phyloP scores from a whole-genome alignment of 2,113 vertebrate genomes.

The Urocolius indicus region DNA sequence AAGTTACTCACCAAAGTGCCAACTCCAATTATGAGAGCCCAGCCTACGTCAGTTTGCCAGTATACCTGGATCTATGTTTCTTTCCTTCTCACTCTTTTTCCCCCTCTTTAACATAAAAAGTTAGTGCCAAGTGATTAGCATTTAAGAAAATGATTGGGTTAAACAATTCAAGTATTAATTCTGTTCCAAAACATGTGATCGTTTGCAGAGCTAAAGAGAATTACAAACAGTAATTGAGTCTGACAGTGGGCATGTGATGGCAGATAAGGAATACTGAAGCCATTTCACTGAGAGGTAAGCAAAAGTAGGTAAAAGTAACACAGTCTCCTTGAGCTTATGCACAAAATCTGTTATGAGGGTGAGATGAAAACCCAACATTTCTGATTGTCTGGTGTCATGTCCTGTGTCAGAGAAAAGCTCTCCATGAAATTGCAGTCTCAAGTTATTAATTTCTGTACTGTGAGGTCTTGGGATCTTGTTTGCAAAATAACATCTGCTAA shows the following conservation, averaged over 20 bases:
- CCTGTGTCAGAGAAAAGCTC: background rate
- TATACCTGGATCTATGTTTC: background rate
- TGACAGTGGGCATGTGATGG: background rate
- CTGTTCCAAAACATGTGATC: conserved; percentile 32
- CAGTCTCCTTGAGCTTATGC: background rate
- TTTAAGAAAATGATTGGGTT: conserved; percentile 10
- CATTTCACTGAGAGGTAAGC: conserved; percentile 40
- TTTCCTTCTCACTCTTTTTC: background rate
- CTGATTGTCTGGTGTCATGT: background rate
- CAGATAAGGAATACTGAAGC: conserved; percentile 53
- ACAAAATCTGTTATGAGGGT: background rate
- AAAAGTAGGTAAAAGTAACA: conserved; percentile 34
- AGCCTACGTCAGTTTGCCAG: background rate
- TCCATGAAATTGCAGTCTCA: background rate
- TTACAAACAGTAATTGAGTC: conserved; percentile 46
- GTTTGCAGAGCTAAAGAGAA: conserved; percentile 52
- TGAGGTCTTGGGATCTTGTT: conserved; percentile 43
- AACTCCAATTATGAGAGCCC: background rate
- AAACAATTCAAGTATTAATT: conserved; percentile 29
- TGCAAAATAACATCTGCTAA: conserved; percentile 70
- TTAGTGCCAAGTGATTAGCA: background rate
- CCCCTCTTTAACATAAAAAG: background rate
- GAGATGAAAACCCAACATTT: background rate
- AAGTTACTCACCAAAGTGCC: background rate
- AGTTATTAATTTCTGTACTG: conserved; percentile 47